These are phyloP conservation scores for Ashinkailepas kermadecensis DNA, from an alignment of 2,888 invertebrate species.

Conservation along the genomic window DNA sequence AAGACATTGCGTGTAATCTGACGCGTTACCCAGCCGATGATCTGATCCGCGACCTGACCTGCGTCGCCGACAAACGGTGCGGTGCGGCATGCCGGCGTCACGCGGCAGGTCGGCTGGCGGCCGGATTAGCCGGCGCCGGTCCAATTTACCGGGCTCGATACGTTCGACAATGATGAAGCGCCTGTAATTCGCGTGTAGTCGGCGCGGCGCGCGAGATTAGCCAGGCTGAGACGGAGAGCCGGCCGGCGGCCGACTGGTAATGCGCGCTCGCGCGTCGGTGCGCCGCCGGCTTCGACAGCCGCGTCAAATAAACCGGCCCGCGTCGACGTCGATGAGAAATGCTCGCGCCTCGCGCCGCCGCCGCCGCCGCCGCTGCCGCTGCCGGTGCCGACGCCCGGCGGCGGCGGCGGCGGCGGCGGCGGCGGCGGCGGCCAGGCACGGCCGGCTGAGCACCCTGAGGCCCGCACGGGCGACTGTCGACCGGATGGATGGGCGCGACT, in stretches of 20 bases:
- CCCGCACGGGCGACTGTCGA: too few species aligned
- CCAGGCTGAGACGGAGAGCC: not conserved
- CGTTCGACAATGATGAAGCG: conserved; percentile 16
- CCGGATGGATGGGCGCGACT: too few species aligned
- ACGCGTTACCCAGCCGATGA: too few species aligned
- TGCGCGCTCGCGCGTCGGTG: not conserved
- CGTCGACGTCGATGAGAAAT: not conserved
- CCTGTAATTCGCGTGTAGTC: conserved; percentile 2
- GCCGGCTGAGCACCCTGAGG: too few species aligned
- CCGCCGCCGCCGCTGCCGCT: not conserved
- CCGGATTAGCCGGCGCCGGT: not conserved
- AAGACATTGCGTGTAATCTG: too few species aligned
- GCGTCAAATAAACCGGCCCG: conserved; percentile 7
- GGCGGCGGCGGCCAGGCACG: too few species aligned
- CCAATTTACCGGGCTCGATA: not conserved
- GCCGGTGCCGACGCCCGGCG: not conserved
- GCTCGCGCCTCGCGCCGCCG: not conserved
- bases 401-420: too few species aligned
- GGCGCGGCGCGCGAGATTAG: not conserved
- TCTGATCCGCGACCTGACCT: not conserved
- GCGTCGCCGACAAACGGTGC: not conserved
- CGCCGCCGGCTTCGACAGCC: conserved; percentile 9
- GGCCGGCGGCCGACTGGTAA: not conserved
- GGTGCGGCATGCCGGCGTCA: not conserved
- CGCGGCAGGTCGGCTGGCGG: not conserved